These are phyloP conservation scores for Ancistrus triradiatus DNA, from an alignment of 2,113 vertebrate species.

Conservation along the genomic window DNA sequence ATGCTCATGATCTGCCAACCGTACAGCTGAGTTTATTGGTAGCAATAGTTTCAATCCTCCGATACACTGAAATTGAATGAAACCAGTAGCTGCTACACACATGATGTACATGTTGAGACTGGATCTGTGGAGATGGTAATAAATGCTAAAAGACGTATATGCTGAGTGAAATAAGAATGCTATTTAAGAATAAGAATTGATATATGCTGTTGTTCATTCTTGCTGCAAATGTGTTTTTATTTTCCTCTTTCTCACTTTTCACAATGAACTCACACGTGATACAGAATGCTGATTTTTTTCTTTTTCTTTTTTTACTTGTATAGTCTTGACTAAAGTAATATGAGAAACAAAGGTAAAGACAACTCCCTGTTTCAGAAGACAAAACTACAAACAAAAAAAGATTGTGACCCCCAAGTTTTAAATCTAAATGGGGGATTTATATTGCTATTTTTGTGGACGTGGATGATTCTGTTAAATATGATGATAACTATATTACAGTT, in stretches of 20 bases:
- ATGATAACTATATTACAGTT: constrained; percentile 55
- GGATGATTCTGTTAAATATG: constrained; percentile 62
- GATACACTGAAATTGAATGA: constrained; percentile 85
- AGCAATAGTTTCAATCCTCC: constrained; percentile 60
- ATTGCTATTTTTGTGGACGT: constrained; percentile 76
- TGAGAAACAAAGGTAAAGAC: constrained; percentile 38
- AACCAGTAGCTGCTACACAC: constrained; percentile 70
- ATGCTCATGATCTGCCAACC: constrained; percentile 15
- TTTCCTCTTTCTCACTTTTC: constrained; percentile 40
- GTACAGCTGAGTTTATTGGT: constrained; percentile 41
- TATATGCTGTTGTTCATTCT: constrained; percentile 62
- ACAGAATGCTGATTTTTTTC: constrained; percentile 72
- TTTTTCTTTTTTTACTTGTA: constrained; percentile 66
- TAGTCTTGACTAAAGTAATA: constrained; percentile 70
- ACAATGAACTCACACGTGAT: constrained; percentile 75
- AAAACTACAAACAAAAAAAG: constrained; percentile 35
- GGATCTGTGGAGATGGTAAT: constrained; percentile 72
- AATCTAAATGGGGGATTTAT: constrained; percentile 70
- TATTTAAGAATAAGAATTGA: constrained; percentile 46
- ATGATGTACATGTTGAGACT: constrained; percentile 77
- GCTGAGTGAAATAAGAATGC: constrained; percentile 41
- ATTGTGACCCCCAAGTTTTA: constrained; percentile 63
- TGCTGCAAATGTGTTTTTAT: constrained; percentile 36
- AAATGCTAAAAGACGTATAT: constrained; percentile 58
- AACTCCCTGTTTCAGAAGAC: constrained; percentile 48